phyloP scores from a whole-genome alignment of 2,113 vertebrate species.

The Lanius collurio region DNA sequence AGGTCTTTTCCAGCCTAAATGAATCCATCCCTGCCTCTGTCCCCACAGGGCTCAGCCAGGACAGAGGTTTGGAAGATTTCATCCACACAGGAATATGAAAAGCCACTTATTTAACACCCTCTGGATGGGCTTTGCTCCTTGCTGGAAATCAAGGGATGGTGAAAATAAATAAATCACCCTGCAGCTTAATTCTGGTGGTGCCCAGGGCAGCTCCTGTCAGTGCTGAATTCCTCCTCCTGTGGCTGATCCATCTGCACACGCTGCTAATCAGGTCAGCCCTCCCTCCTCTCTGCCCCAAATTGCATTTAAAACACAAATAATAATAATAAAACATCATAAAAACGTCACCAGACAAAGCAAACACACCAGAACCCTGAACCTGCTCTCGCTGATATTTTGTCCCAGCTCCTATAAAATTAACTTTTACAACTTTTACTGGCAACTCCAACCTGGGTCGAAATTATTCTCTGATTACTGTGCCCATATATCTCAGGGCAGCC shows the following conservation, averaged over 20 bases:
- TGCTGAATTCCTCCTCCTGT: not conserved
- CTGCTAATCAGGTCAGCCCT: not conserved
- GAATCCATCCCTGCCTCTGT: not conserved
- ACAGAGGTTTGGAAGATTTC: rapidly evolving
- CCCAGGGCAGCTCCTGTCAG: not conserved
- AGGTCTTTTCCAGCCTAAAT: not conserved
- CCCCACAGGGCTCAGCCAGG: not conserved
- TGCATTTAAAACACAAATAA: conserved; percentile 49
- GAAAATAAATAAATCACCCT: not conserved
- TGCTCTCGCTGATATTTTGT: not conserved
- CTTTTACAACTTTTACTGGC: conserved; percentile 48
- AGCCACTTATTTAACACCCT: not conserved
- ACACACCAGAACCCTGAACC: not conserved
- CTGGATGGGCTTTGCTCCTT: not conserved
- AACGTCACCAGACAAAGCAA: conserved; percentile 17
- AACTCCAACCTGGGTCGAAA: conserved; percentile 1
- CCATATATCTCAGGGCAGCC: conserved; percentile 48
- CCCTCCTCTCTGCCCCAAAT: not conserved
- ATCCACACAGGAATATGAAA: not conserved
- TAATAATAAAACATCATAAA: conserved; percentile 52
- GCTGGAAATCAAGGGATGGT: not conserved
- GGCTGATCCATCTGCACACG: not conserved
- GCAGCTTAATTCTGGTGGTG: not conserved
- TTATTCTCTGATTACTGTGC: conserved; percentile 53
- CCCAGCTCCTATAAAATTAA: conserved; percentile 36